A percentile compares a stretch with the other conserved stretches of the same genome.
These are phyloP conservation scores for Caenorhabditis doughertyi DNA, from an alignment of 2,888 invertebrate species.

Conservation along the genomic window DNA sequence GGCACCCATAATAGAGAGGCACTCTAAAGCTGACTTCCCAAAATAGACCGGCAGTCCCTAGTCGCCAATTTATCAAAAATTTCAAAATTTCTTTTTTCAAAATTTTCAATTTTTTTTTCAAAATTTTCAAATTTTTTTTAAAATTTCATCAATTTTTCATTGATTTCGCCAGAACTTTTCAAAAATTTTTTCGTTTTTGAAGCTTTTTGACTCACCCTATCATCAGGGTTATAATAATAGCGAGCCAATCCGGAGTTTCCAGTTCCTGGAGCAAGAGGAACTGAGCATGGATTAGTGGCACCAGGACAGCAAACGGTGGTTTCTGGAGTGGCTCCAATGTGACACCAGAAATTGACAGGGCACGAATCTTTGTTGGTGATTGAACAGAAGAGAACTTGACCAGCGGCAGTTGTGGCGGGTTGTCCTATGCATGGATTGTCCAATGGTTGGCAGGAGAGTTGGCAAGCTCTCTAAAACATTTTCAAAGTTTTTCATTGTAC, in stretches of 20 bases:
- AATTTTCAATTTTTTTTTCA: too few species aligned
- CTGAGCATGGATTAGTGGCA: conserved; percentile 83
- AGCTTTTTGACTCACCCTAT: conserved; percentile 73
- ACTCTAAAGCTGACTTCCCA: too few species aligned
- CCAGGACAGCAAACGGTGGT: conserved; percentile 82
- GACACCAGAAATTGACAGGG: conserved; percentile 81
- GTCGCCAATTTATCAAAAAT: too few species aligned
- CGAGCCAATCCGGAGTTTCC: conserved; percentile 77
- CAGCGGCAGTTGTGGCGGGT: conserved; percentile 81
- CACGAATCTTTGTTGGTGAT: conserved; percentile 80
- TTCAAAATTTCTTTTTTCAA: too few species aligned
- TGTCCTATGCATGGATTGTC: conserved; percentile 83
- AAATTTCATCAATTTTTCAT: too few species aligned
- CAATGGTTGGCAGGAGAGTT: conserved; percentile 81
- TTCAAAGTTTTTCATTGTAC: neutral
- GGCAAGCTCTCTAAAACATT: conserved; percentile 78
- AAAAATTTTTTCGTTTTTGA: too few species aligned
- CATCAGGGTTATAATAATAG: conserved; percentile 83
- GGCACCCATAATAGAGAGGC: too few species aligned
- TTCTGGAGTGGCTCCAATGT: conserved; percentile 79
- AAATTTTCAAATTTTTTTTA: too few species aligned
- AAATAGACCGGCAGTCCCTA: too few species aligned
- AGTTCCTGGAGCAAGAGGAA: conserved; percentile 82
- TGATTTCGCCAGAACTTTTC: neutral
- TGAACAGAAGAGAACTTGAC: conserved; percentile 82